These are phyloP conservation scores for Sebastes diploproa DNA, from an alignment of 2,797 vertebrate species.

Conservation along the genomic window DNA sequence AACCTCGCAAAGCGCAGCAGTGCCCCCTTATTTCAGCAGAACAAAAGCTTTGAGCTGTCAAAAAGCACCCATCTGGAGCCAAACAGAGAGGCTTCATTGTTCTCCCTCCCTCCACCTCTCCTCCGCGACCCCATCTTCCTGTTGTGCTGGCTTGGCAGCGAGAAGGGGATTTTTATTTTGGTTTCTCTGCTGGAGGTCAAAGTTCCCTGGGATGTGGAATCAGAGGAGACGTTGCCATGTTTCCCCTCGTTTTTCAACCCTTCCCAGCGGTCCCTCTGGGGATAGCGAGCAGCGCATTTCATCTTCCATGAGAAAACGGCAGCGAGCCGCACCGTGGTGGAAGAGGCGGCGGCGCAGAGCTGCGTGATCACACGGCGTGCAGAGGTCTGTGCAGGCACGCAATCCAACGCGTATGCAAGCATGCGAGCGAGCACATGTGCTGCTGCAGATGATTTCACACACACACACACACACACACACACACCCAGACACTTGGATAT, in stretches of 20 bases:
- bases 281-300: conserved; percentile 48
- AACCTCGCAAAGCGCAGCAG: conserved; percentile 40
- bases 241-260: conserved; percentile 46
- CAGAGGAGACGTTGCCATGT: conserved; percentile 73
- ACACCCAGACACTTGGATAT: neutral
- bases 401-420: conserved; percentile 1
- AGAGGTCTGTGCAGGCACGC: conserved; percentile 27
- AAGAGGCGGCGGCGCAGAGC: conserved; percentile 1
- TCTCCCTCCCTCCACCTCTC: conserved; percentile 57
- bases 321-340: neutral
- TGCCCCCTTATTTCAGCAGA: conserved; percentile 44
- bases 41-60: conserved; percentile 67
- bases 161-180: conserved; percentile 74
- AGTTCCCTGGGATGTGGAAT: conserved; percentile 74
- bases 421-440: conserved; percentile 27
- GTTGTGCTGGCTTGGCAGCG: conserved; percentile 66
- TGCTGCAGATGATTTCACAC: conserved; percentile 24
- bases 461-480: conserved; percentile 2
- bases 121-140: conserved; percentile 67
- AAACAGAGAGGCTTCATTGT: conserved; percentile 66
- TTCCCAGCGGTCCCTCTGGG: conserved; percentile 62
- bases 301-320: conserved; percentile 74
- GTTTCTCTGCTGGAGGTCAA: conserved; percentile 76
- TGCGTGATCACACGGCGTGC: conserved; percentile 19
- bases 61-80: conserved; percentile 64